A percentile compares a stretch with the other conserved stretches of the same genome.
Conservation (phyloP, 2,113 vertebrate species). For the Lepidothrix coronata region DNA sequence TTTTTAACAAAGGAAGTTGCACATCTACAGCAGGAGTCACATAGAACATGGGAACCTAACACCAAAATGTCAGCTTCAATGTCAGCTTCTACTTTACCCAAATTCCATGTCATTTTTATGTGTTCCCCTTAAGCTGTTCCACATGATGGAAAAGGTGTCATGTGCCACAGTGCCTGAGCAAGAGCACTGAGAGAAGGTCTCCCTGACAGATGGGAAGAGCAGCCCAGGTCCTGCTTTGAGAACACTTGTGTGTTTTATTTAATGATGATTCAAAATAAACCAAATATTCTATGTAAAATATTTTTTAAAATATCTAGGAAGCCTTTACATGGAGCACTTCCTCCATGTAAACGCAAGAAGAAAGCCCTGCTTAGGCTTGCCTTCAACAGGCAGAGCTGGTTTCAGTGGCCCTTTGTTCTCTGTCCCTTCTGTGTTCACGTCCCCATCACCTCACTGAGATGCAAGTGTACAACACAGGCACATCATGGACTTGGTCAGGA, state of each 20-base stretch:
- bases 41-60: neutral
- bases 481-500: neutral
- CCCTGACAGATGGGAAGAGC: neutral
- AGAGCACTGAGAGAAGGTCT: neutral
- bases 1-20: neutral
- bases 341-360: neutral
- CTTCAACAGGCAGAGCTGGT: neutral
- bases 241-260: rapidly evolving
- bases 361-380: neutral
- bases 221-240: neutral
- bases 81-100: neutral
- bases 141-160: neutral
- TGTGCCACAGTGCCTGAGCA: neutral
- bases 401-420: neutral
- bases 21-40: neutral
- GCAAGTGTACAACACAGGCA: neutral
- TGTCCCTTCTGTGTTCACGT: rapidly evolving
- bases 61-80: neutral
- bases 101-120: neutral
- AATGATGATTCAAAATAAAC: neutral
- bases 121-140: neutral
- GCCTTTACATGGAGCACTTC: neutral
- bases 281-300: neutral
- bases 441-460: rapidly evolving
- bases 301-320: neutral